Evolutionary conservation across 1,140 invertebrate species (phyloP), one percentile per base, ranked within the genome.

Genomic region (Anastrepha ludens): DNA sequence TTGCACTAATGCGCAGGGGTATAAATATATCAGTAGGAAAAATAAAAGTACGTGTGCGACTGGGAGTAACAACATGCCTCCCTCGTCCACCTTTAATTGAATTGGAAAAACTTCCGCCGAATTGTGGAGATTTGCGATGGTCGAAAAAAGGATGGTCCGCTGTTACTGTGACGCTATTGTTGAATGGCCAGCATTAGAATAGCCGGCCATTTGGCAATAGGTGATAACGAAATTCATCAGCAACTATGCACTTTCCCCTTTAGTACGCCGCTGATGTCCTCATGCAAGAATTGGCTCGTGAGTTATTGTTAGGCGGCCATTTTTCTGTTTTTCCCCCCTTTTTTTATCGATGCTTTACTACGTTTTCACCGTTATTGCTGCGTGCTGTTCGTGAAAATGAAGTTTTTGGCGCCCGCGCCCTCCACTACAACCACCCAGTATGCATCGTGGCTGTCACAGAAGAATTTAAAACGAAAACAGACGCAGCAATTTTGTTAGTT

Each of bases 151-250:
- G 44, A 4, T 67, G n/a, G 3, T 6, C 64, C 64, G n/a, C 29
- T 39, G 29, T 20, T 67, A 11, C n/a, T 67, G 47, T 2, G n/a
- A 13, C 9, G 74, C 44, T 50, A 29, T 81, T 81, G 74, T 81
- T 81, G 74, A 55, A 58, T 55, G 47, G 9, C 2, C 47, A 29
- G 1, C 74, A 29, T 62, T 62, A 62, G 60, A 62, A 62, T 62
- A 13, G 60, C 13, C 60, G 4, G 13, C 13, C 60, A 4, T 55
- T 81, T 81, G 74, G 74, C 74, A 55, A 81, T 55, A 55, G 74
- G 47, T 81, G 74, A 81, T 81, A 81, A 81, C 74, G 74, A 55
- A 50, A 81, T 81, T 50, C 74, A 81, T 81, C 74, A 81, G 64
- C n/a, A 17, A 17, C 70, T 17, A 78, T 3, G 15, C 70, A 3